Percentiles rank a stretch among this genome's conserved stretches.
Conservation (phyloP, 2,888 invertebrate species). For the Spilarctia lutea region DNA sequence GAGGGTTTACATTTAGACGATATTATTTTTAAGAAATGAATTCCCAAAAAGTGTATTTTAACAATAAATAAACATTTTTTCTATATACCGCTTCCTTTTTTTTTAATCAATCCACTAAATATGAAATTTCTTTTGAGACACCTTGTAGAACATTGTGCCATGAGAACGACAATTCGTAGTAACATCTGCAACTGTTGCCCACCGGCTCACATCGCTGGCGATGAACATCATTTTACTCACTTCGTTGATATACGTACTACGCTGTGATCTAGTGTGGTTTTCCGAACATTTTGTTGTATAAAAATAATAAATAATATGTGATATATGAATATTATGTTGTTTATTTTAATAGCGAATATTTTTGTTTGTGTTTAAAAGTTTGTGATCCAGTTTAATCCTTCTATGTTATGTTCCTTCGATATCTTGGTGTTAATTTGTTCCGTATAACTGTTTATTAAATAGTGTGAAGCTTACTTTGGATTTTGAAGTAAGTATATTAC, state of each 20-base stretch:
- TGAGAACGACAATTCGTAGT: slow-evolving; percentile 29
- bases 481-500: not conserved
- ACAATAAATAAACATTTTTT: too few species aligned
- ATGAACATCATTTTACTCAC: not conserved
- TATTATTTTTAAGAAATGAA: too few species aligned
- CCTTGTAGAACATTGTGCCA: slow-evolving; percentile 30
- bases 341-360: too few species aligned
- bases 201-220: slow-evolving; percentile 31
- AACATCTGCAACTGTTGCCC: slow-evolving; percentile 36
- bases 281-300: not conserved
- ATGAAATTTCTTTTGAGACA: too few species aligned
- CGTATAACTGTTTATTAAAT: not conserved
- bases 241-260: not conserved
- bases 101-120: too few species aligned
- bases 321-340: too few species aligned
- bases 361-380: not conserved
- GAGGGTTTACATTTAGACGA: too few species aligned
- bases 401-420: not conserved
- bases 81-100: too few species aligned
- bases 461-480: not conserved
- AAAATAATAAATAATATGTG: too few species aligned
- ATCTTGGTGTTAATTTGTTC: not conserved
- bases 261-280: not conserved
- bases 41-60: too few species aligned
- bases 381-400: not conserved